phyloP scores from a whole-genome alignment of 2,113 vertebrate genomes.

The Coreoperca whiteheadi region DNA sequence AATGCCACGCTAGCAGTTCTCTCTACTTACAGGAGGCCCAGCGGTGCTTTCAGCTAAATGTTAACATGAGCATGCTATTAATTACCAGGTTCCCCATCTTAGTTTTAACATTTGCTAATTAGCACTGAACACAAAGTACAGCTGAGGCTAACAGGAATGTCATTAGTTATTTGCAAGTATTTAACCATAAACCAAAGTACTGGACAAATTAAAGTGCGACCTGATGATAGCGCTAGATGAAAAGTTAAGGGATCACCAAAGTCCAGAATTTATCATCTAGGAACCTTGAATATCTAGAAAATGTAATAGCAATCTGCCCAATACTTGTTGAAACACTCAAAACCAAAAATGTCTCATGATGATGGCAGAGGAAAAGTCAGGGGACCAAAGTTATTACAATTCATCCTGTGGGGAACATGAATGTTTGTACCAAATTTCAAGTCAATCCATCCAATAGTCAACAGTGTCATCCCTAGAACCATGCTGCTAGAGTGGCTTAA shows the following conservation, averaged over 20 bases:
- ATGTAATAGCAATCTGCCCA: background rate
- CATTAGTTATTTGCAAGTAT: background rate
- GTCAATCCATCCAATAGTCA: background rate
- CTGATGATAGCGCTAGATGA: background rate
- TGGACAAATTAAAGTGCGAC: background rate
- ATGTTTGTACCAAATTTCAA: background rate
- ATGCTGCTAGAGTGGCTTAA: background rate
- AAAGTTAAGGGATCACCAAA: background rate
- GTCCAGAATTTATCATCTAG: background rate
- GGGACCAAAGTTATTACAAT: too few species aligned
- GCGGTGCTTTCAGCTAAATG: background rate
- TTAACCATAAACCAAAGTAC: background rate
- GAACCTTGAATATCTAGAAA: background rate
- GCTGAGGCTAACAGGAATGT: background rate
- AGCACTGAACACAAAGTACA: conserved; percentile 5
- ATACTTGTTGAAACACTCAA: background rate
- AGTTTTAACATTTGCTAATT: background rate
- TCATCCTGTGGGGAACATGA: too few species aligned
- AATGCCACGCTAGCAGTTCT: background rate
- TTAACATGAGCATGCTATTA: too few species aligned
- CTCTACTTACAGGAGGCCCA: background rate
- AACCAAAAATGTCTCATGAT: background rate
- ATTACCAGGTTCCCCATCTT: background rate
- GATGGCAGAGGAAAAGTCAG: background rate
- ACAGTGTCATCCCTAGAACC: background rate